These are phyloP conservation scores for Eremophila alpestris DNA, from an alignment of 2,797 vertebrate species.

Conservation along the genomic window DNA sequence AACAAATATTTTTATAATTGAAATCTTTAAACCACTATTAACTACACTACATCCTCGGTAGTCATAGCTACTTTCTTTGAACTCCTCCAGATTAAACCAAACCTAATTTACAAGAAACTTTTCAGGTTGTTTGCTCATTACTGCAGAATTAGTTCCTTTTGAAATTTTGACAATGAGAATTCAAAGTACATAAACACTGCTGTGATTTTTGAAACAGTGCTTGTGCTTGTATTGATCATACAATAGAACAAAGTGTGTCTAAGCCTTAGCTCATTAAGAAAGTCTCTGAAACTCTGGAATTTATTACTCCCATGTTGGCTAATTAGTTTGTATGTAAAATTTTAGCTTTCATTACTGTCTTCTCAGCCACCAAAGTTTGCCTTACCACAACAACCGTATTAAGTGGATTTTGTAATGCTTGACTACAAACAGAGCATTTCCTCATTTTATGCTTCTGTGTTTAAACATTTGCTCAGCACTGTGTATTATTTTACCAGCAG, in stretches of 20 bases:
- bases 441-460: not conserved
- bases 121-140: not conserved
- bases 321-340: not conserved
- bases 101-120: conserved; percentile 9
- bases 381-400: not conserved
- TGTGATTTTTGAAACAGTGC: not conserved
- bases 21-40: not conserved
- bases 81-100: not conserved
- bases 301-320: not conserved
- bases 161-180: conserved; percentile 9
- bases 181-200: not conserved
- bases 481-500: not conserved
- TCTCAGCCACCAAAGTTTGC: not conserved
- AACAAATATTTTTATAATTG: not conserved
- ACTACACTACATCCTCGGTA: not conserved
- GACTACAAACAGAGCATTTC: not conserved
- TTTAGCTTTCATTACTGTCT: not conserved
- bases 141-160: conserved; percentile 12
- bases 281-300: not conserved
- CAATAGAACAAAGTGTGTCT: not conserved
- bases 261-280: not conserved
- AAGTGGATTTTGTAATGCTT: not conserved
- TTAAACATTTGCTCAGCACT: not conserved
- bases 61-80: not conserved
- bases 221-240: not conserved